These are phyloP conservation scores for Ennomos quercinarius DNA, from an alignment of 2,888 invertebrate species.

Conservation along the genomic window DNA sequence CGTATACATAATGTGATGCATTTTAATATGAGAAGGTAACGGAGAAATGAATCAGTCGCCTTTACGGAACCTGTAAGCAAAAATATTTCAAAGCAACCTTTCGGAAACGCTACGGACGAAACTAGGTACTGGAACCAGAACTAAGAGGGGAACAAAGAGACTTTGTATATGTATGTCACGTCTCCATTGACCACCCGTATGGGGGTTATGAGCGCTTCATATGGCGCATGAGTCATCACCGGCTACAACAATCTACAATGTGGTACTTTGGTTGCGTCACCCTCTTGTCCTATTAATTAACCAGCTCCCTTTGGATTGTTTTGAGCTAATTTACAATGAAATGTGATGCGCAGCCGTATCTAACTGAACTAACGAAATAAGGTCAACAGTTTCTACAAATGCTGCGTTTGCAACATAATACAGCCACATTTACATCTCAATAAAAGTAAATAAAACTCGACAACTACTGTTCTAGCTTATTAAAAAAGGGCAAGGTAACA, in stretches of 20 bases:
- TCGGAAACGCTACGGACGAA: not conserved
- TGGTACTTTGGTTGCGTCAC: constrained; percentile 45
- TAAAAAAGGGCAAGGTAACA: constrained; percentile 22
- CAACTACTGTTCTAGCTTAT: not conserved
- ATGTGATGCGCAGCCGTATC: constrained; percentile 30
- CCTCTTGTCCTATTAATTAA: constrained; percentile 44
- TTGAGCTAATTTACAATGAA: constrained; percentile 31
- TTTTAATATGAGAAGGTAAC: constrained; percentile 35
- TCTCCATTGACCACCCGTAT: constrained; percentile 45
- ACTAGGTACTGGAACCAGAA: not conserved
- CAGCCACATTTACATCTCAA: not conserved
- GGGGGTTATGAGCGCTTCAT: constrained; percentile 44
- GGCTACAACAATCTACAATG: constrained; percentile 35
- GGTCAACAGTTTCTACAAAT: constrained; percentile 19
- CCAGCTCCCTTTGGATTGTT: constrained; percentile 40
- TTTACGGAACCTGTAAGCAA: no score
- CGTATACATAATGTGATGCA: constrained; percentile 47
- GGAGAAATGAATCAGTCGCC: constrained; percentile 9
- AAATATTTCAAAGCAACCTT: not conserved
- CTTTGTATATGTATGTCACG: constrained; percentile 47
- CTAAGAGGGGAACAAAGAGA: constrained; percentile 23
- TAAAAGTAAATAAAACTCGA: not conserved
- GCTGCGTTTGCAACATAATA: constrained; percentile 8
- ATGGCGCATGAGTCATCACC: constrained; percentile 52
- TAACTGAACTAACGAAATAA: constrained; percentile 30